Evolutionary conservation across 2,797 vertebrate genomes (phyloP).

Genomic region (Sebastes flavidus): DNA sequence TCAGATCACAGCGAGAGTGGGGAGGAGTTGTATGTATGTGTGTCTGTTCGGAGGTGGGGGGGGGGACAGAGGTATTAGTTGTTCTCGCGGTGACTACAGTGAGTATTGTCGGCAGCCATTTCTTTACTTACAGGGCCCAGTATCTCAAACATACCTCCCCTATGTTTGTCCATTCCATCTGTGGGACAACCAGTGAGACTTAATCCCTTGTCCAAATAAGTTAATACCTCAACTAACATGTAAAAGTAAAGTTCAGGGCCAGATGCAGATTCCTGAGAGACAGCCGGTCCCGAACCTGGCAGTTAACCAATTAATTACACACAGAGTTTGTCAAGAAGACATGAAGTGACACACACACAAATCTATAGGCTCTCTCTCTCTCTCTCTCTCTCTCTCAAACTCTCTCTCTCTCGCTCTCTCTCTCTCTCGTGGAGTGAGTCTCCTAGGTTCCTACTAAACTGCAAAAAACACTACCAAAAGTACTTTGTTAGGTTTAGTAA

Average conservation of each 20-base stretch:
- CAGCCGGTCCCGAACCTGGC: slow-evolving; percentile 52
- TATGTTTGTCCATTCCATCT: slow-evolving; percentile 74
- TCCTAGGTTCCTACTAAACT: too few species aligned
- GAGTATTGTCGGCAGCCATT: slow-evolving; percentile 42
- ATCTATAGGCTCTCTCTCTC: not conserved
- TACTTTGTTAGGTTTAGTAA: too few species aligned
- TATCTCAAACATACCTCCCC: slow-evolving; percentile 68
- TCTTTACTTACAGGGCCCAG: slow-evolving; percentile 60
- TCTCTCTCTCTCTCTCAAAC: not conserved
- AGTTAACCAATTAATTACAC: slow-evolving; percentile 69
- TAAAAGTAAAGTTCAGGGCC: slow-evolving; percentile 80
- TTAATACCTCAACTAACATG: slow-evolving; percentile 76
- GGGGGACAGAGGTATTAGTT: slow-evolving; percentile 4
- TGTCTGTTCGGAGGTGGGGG: not conserved
- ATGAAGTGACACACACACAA: slow-evolving; percentile 14
- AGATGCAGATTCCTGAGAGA: slow-evolving; percentile 72
- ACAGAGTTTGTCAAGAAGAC: slow-evolving; percentile 45
- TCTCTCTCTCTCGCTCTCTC: not conserved
- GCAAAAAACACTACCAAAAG: too few species aligned
- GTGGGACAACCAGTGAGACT: slow-evolving; percentile 64
- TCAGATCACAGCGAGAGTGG: slow-evolving; percentile 5
- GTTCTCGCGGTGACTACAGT: slow-evolving; percentile 30
- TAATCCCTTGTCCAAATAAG: slow-evolving; percentile 78
- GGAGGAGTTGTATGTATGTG: slow-evolving; percentile 19
- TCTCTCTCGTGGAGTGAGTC: not conserved